A percentile compares a stretch with the other conserved stretches of the same genome.
These are phyloP conservation scores for Hyppa rectilinea DNA, from an alignment of 2,888 invertebrate genomes.

Conservation along the genomic window DNA sequence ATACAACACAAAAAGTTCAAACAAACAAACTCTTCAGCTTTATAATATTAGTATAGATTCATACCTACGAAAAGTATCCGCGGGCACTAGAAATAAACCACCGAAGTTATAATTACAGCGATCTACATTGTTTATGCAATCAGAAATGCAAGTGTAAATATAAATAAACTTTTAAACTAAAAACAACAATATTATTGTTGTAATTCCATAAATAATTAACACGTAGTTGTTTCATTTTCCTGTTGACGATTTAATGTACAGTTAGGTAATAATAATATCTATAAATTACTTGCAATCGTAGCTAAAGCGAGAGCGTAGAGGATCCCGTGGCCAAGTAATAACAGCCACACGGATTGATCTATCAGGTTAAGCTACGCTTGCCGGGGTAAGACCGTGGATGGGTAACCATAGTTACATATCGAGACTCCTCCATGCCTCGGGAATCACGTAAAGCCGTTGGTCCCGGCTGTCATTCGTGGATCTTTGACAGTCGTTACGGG, in stretches of 20 bases:
- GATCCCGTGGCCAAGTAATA: too few relatives aligned
- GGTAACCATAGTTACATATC: not conserved
- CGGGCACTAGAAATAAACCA: not conserved
- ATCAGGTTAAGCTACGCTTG: not conserved
- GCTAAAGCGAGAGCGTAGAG: too few relatives aligned
- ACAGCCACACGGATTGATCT: not conserved
- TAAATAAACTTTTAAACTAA: not conserved
- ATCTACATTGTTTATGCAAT: not conserved
- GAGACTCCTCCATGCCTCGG: not conserved
- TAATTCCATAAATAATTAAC: slow-evolving; percentile 5
- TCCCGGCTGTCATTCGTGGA: not conserved
- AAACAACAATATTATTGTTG: slow-evolving; percentile 27
- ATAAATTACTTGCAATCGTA: not conserved
- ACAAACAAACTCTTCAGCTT: too few relatives aligned
- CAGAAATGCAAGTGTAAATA: not conserved
- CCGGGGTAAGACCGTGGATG: not conserved
- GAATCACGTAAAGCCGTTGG: not conserved
- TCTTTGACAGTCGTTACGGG: not conserved
- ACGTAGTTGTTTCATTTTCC: slow-evolving; percentile 14
- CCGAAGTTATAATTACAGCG: not conserved
- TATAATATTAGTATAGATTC: too few relatives aligned
- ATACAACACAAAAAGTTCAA: too few relatives aligned
- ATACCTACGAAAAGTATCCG: not conserved
- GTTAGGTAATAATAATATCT: not conserved
- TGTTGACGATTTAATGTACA: slow-evolving; percentile 4